A percentile compares a stretch with the other conserved stretches of the same genome.
Evolutionary conservation across 2,888 invertebrate genomes (phyloP).

Genomic region (Labia minor): DNA sequence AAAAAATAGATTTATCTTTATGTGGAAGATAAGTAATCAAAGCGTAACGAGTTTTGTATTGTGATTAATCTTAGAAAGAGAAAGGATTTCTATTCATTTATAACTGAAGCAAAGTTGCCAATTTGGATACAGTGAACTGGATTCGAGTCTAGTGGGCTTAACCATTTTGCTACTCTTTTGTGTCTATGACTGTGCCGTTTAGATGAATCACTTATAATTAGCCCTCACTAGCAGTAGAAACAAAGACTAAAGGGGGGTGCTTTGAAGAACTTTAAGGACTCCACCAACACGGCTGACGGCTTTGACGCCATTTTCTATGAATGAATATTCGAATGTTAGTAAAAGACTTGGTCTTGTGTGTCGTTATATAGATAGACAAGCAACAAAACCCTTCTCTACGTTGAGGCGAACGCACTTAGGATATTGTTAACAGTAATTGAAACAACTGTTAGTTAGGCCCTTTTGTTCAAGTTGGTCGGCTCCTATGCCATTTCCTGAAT

Average conservation of each 20-base stretch:
- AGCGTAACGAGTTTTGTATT: slow-evolving; percentile 1
- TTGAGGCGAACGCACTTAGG: background rate
- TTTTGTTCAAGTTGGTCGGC: slow-evolving; percentile 4
- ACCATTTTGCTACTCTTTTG: background rate
- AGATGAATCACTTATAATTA: slow-evolving; percentile 23
- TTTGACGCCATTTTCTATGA: background rate
- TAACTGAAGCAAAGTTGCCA: background rate
- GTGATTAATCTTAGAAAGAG: background rate
- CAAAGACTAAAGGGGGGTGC: slow-evolving; percentile 19
- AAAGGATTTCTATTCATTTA: background rate
- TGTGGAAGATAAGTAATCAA: background rate
- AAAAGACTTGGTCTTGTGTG: background rate
- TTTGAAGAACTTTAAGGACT: slow-evolving; percentile 5
- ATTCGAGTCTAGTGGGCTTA: background rate
- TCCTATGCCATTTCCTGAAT: background rate
- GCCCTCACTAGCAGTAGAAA: slow-evolving; percentile 22
- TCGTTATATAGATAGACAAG: no score
- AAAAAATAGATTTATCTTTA: no score
- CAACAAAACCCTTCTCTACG: slow-evolving; percentile 4
- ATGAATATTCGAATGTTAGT: background rate
- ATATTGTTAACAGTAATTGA: slow-evolving; percentile 13
- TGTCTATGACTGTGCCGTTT: background rate
- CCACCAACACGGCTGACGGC: no score
- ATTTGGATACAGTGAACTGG: background rate
- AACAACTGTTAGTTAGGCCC: slow-evolving; percentile 7